Conservation (phyloP, 2,888 invertebrate genomes). For the Ligdia adustata region DNA sequence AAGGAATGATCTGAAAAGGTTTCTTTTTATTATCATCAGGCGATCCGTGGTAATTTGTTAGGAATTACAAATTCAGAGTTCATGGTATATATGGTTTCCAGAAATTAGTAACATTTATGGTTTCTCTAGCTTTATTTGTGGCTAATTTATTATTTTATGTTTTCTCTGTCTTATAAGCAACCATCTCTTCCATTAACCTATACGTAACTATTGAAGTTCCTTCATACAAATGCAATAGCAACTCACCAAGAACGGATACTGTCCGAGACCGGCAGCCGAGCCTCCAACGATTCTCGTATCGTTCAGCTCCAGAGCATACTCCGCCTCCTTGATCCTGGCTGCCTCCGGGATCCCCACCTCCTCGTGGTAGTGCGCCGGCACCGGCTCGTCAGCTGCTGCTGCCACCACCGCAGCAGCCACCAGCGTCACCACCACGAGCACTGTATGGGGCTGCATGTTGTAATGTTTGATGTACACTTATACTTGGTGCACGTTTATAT, state of each 20-base stretch:
- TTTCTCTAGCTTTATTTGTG: no score
- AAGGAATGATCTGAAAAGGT: no score
- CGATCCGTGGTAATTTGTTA: no score
- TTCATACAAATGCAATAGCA: neutral
- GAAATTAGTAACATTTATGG: no score
- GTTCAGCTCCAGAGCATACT: constrained; percentile 38
- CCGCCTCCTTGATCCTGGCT: constrained; percentile 38
- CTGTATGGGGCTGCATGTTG: constrained; percentile 20
- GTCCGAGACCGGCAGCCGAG: constrained; percentile 36
- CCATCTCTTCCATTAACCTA: no score
- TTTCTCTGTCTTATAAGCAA: no score
- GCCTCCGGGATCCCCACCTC: constrained; percentile 44
- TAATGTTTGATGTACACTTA: constrained; percentile 11
- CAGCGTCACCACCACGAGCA: constrained; percentile 11
- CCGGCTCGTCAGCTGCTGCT: constrained; percentile 34
- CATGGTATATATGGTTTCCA: no score
- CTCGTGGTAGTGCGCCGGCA: constrained; percentile 43
- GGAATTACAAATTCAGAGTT: no score
- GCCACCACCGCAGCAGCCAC: constrained; percentile 7
- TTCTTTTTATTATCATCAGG: no score
- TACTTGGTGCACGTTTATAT: constrained; percentile 24
- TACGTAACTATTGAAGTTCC: neutral
- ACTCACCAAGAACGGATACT: constrained; percentile 43
- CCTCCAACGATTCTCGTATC: constrained; percentile 47
- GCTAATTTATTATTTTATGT: no score